Base-by-base conservation (phyloP, 1,140 invertebrate genomes). In the Drosophila malerkotliana region DNA sequence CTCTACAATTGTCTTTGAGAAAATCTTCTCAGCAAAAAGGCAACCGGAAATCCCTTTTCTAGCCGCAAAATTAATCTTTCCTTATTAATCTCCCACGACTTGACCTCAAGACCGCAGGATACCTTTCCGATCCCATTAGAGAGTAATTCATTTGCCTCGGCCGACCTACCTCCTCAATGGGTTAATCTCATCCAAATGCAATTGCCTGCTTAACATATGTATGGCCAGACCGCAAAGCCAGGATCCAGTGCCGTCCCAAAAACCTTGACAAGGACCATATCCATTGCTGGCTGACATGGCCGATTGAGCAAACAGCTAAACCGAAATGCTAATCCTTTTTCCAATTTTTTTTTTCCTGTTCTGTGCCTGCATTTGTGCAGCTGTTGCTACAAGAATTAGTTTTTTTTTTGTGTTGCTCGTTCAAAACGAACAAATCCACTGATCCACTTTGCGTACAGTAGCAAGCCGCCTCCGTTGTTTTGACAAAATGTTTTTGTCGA, bases 401-500 rank as follows among this genome's bases (percentile, higher is more conserved):
- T 67, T 64, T 67, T 73, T 72, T 72, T 45, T 45, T 57, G 49
- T 57, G 32, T 57, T 45, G 18, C 51, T 41, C 8, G 28, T 60
- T 32, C 39, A 54, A 2, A 49, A 71, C 49, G 61, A 47, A 78
- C 83, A 87, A 85, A 85, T 85, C 83, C 74, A 82, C 69, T 85
- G 81, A 85, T 85, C 81, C 81, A 87, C 81, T 87, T 85, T 85
- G 82, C 82, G 83, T 82, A 85, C 78, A 82, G 82, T 75, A 78
- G 81, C 82, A 75, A 12, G 74, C 74, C 74, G 82, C 82, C 82
- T 82, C 74, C 76, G 66, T 69, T 85, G 83, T 85, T 85, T 88
- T 85, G 78, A 78, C 82, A 87, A 85, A 85, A 85, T 88, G 82
- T 85, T 85, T 85, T 88, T 88, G 83, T 75, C 69, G 83, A 85